These are phyloP conservation scores for Centropus bengalensis DNA, from an alignment of 2,113 vertebrate species.

Conservation along the genomic window DNA sequence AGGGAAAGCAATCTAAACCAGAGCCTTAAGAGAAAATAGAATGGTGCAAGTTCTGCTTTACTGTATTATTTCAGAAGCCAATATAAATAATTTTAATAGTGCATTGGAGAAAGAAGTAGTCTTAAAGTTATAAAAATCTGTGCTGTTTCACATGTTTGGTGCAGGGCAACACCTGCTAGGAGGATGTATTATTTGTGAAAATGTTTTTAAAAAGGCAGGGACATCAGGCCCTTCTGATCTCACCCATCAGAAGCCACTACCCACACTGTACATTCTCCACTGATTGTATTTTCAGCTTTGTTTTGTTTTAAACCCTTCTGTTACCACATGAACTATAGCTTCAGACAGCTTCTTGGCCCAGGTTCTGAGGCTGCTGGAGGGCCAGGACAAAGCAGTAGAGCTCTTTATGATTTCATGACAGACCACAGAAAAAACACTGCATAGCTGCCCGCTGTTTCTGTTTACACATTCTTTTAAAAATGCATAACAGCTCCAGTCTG, in stretches of 20 bases:
- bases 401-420: constrained; percentile 51
- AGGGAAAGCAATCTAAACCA: neutral
- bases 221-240: neutral
- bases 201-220: neutral
- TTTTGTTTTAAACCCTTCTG: constrained; percentile 18
- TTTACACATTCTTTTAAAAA: constrained; percentile 36
- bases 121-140: neutral
- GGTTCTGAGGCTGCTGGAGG: neutral
- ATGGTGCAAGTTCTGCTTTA: neutral
- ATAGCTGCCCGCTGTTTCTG: constrained; percentile 29
- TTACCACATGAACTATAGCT: constrained; percentile 31
- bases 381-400: neutral
- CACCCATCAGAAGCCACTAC: neutral
- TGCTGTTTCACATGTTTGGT: neutral
- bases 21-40: neutral
- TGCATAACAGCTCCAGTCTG: neutral
- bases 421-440: constrained; percentile 34
- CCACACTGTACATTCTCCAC: neutral
- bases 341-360: constrained; percentile 56
- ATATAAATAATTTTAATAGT: neutral
- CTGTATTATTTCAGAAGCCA: neutral
- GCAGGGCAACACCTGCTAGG: neutral
- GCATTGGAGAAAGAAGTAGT: neutral
- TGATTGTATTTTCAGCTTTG: neutral
- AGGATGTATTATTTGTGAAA: neutral